Evolutionary conservation across 2,797 vertebrate species (phyloP).

Genomic region (Pipistrellus pipistrellus): DNA sequence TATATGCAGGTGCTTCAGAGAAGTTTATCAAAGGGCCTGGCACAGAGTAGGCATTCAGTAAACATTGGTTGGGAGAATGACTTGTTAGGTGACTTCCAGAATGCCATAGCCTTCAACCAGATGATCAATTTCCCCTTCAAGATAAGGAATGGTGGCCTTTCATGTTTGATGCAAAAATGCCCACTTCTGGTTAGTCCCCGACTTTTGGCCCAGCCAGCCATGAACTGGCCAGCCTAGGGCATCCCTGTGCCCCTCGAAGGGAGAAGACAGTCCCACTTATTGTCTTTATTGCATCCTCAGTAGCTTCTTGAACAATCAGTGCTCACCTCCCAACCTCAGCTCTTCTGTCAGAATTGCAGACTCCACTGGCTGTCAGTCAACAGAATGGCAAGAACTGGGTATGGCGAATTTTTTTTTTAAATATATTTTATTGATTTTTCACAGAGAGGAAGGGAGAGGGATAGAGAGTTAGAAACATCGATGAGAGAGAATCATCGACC

Average conservation of each 20-base stretch:
- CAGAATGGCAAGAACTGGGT: not conserved
- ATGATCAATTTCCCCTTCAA: not conserved
- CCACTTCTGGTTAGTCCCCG: not conserved
- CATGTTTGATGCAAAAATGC: not conserved
- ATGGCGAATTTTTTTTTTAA: not conserved
- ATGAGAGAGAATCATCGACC: too few species aligned
- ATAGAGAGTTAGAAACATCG: too few species aligned
- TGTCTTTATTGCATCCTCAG: not conserved
- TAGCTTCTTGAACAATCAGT: not conserved
- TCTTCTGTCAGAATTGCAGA: conserved; percentile 11
- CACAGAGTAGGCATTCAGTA: not conserved
- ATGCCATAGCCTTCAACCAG: not conserved
- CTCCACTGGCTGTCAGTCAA: not conserved
- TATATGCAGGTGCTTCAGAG: not conserved
- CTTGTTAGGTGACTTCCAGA: not conserved
- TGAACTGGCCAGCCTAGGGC: not conserved
- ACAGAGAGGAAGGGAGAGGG: too few species aligned
- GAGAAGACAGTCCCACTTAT: not conserved
- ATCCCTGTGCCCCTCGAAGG: not conserved
- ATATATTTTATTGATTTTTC: too few species aligned
- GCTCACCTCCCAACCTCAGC: not conserved
- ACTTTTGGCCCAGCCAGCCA: not conserved
- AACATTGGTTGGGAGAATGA: not conserved
- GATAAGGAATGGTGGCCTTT: not conserved
- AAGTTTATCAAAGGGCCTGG: not conserved